A percentile compares a stretch with the other conserved stretches of the same genome.
These are phyloP conservation scores for Lycaon pictus DNA, from an alignment of 2,113 vertebrate genomes.

Conservation along the genomic window DNA sequence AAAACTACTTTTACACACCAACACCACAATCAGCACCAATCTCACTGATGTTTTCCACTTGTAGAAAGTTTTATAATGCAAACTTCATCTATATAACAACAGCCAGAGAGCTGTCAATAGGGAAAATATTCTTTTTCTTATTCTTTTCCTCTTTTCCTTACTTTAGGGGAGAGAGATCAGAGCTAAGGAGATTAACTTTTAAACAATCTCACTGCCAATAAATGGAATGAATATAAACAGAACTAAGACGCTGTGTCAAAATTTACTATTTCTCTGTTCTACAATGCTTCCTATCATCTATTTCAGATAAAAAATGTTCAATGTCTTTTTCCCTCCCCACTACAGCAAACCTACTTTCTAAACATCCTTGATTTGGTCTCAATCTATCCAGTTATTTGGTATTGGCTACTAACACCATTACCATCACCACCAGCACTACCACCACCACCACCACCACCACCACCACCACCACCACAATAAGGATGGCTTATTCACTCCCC, in stretches of 20 bases:
- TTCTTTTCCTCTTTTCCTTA: background rate
- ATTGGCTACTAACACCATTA: background rate
- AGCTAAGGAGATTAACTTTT: background rate
- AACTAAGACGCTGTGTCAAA: background rate
- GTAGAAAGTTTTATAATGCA: background rate
- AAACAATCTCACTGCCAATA: background rate
- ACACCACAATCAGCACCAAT: background rate
- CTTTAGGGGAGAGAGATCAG: background rate
- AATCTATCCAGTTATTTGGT: background rate
- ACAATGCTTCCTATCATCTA: background rate
- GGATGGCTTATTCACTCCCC: background rate
- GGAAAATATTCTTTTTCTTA: background rate
- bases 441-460: background rate
- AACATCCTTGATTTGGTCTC: background rate
- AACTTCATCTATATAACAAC: conserved; percentile 47
- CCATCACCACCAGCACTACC: background rate
- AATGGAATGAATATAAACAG: background rate
- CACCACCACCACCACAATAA: background rate
- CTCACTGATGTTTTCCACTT: background rate
- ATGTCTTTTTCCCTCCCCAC: background rate
- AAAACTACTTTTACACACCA: background rate
- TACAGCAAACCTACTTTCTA: background rate
- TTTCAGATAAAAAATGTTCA: background rate
- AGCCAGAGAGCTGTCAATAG: background rate
- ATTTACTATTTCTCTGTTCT: background rate